Conservation (phyloP, 2,888 invertebrate species). For the Psylliodes chrysocephalus region DNA sequence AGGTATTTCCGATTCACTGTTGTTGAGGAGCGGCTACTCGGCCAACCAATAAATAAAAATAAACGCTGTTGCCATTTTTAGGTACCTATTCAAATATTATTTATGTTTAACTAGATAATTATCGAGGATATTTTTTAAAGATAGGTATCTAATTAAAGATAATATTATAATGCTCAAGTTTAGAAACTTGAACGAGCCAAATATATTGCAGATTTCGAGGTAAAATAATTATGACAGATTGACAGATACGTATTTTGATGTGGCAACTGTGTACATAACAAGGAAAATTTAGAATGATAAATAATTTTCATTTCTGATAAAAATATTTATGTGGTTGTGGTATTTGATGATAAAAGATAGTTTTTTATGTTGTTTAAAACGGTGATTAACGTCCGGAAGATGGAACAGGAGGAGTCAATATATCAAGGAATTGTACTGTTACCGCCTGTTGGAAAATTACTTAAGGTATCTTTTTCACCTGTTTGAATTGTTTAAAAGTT, state of each 20-base stretch:
- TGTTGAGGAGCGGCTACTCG: conserved; percentile 21
- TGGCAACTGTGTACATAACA: background rate
- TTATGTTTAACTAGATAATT: background rate
- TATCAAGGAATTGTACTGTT: conserved; percentile 81
- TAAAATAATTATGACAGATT: too few relatives aligned
- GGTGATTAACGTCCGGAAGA: conserved; percentile 55
- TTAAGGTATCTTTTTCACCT: conserved; percentile 68
- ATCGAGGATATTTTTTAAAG: too few relatives aligned
- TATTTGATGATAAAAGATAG: conserved; percentile 37
- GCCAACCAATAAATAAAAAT: conserved; percentile 28
- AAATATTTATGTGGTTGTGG: conserved; percentile 41
- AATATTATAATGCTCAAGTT: too few relatives aligned
- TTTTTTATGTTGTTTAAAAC: conserved; percentile 29
- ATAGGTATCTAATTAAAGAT: too few relatives aligned
- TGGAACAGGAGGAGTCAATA: conserved; percentile 81
- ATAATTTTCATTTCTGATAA: conserved; percentile 34
- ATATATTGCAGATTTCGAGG: too few relatives aligned
- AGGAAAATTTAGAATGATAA: conserved; percentile 33
- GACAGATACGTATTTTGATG: background rate
- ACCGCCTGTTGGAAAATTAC: conserved; percentile 81
- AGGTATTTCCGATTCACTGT: conserved; percentile 30
- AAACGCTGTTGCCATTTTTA: conserved; percentile 26
- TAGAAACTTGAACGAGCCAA: too few relatives aligned
- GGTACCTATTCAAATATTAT: background rate
- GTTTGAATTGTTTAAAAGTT: background rate